Percentiles rank a stretch among this genome's conserved stretches.
Conservation (phyloP, 2,113 vertebrate genomes). For the Apus apus region DNA sequence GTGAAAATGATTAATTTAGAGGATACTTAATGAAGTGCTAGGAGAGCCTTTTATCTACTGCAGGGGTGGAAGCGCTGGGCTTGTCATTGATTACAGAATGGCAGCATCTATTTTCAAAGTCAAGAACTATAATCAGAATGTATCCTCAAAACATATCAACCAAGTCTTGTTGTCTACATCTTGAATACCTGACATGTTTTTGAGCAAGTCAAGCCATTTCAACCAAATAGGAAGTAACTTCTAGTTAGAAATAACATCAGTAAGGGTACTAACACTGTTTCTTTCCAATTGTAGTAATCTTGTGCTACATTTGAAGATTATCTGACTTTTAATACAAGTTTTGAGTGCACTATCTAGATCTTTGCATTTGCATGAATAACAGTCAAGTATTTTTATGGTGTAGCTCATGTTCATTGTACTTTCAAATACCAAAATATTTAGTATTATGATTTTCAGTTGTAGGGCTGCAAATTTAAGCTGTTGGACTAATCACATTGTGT, state of each 20-base stretch:
- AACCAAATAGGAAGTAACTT: not conserved
- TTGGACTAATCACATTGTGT: not conserved
- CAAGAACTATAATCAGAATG: not conserved
- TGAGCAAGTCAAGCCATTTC: not conserved
- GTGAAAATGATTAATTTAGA: not conserved
- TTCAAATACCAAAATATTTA: not conserved
- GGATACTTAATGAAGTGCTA: not conserved
- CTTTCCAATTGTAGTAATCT: not conserved
- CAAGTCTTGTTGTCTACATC: not conserved
- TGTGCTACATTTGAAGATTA: not conserved
- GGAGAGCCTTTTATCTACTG: not conserved
- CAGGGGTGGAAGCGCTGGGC: not conserved
- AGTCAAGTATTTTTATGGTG: not conserved
- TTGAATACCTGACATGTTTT: not conserved
- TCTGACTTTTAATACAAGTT: not conserved
- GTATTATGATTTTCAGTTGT: not conserved
- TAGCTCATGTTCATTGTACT: not conserved
- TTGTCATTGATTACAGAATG: not conserved
- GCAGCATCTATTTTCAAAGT: not conserved
- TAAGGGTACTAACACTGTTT: not conserved
- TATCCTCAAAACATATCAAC: not conserved
- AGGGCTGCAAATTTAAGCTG: not conserved
- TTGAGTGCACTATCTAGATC: not conserved
- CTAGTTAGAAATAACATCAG: not conserved
- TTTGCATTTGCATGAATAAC: not conserved